Base-by-base conservation (phyloP, 2,113 vertebrate species). In the Poecilia latipinna region DNA sequence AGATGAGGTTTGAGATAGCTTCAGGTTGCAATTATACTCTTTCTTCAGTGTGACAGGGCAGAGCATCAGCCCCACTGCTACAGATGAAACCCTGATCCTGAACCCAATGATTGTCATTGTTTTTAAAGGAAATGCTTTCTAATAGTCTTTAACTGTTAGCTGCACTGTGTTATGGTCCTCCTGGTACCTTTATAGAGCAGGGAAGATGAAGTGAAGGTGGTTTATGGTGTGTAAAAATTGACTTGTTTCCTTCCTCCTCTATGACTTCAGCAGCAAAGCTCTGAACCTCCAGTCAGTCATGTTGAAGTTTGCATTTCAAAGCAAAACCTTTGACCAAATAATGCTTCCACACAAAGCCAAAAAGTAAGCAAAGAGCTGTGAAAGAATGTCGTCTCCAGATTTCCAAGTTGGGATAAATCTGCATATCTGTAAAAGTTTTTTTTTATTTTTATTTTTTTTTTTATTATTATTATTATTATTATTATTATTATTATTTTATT, bases 161-260 rank as follows among this genome's bases (percentile, higher is more conserved):
- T 65, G 1, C 51, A 6, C 54, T 54, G 63, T 15, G 13, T 71
- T 72, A 37, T 2, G 70, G 62, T 22, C 76, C 73, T 29, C 11
- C 12, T 54, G 51, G 68, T 70, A 77, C 67, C 74, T 77, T 48
- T 5, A 35, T 33, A 86, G 57, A 68, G 70, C 35, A 39, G 51
- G 17, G 0, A 22, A 26, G 22, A 71, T 65, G 26, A 65, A 69
- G 37, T 28, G 37, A 70, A 54, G 32, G 15, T 26, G 61, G 8
- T 70, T 35, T 54, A 37, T 10, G n/a, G 26, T 61, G 70, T 57
- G 19, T 7, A 60, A 29, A 67, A 64, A 75, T 44, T 8, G 39
- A 73, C n/a, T 19, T 42, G 17, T 61, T 69, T 31, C n/a, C 57
- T 35, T 13, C 67, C 29, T 29, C n/a, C 22, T 75, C 8, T 4